phyloP scores from a whole-genome alignment of 2,113 vertebrate species.

The Vulpes ferrilata region DNA sequence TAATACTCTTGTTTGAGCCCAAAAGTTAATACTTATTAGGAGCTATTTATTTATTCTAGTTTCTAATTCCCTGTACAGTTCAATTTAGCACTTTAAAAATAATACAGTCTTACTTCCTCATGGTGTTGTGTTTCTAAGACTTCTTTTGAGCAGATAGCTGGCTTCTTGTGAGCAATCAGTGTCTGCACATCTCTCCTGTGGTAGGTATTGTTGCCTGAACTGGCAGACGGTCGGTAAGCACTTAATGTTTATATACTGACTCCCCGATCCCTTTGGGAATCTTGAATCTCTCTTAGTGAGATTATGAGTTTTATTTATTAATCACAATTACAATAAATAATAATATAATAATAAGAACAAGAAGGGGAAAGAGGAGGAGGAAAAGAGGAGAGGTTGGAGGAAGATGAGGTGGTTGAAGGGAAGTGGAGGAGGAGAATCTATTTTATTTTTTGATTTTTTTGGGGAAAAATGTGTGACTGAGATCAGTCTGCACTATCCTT shows the following conservation, averaged over 20 bases:
- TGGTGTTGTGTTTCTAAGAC: background rate
- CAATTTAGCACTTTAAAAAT: background rate
- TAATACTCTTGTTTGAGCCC: background rate
- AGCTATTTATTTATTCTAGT: background rate
- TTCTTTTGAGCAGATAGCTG: background rate
- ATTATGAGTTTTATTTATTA: background rate
- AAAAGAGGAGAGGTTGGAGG: background rate
- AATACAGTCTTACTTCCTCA: background rate
- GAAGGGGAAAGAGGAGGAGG: background rate
- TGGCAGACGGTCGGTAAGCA: background rate
- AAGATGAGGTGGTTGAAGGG: background rate
- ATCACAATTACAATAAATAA: background rate
- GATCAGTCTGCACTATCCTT: background rate
- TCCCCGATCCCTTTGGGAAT: background rate
- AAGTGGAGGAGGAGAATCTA: background rate
- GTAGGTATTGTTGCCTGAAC: background rate
- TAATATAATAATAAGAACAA: background rate
- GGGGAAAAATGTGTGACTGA: background rate
- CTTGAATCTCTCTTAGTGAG: background rate
- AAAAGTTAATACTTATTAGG: background rate
- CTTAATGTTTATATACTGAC: background rate
- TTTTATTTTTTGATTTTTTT: background rate
- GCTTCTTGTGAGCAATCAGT: background rate
- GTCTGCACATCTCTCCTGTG: background rate
- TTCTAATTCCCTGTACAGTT: background rate